Evolutionary conservation across 2,888 invertebrate species (phyloP).

Genomic region (Drosophila helvetica): DNA sequence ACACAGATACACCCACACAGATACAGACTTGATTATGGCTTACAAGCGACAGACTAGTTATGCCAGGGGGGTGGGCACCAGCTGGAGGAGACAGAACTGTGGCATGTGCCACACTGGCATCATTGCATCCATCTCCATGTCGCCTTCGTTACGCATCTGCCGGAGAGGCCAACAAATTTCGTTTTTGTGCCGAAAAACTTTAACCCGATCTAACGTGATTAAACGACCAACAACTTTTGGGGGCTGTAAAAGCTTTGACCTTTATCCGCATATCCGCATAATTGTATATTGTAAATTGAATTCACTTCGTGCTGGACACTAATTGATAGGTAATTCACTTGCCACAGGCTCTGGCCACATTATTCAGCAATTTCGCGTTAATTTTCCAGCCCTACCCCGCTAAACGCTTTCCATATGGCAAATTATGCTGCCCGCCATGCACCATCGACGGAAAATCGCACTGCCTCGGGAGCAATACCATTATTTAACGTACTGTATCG

Average conservation of each 20-base stretch:
- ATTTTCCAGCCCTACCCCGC: constrained; percentile 14
- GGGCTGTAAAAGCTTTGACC: constrained; percentile 13
- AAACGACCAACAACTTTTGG: neutral
- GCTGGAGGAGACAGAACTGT: neutral
- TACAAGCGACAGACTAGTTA: constrained; percentile 27
- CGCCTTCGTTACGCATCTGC: neutral
- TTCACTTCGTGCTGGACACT: constrained; percentile 23
- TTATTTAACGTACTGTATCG: too few species aligned
- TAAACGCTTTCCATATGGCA: constrained; percentile 44
- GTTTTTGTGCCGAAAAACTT: constrained; percentile 2
- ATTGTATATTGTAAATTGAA: constrained; percentile 23
- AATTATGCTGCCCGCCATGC: constrained; percentile 49
- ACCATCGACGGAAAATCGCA: constrained; percentile 46
- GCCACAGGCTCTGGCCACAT: constrained; percentile 24
- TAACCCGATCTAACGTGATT: constrained; percentile 19
- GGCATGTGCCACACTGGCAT: neutral
- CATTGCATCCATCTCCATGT: constrained; percentile 11
- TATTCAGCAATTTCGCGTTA: constrained; percentile 35
- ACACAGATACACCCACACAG: constrained; percentile 15
- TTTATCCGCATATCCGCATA: neutral
- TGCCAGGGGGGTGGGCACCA: constrained; percentile 23
- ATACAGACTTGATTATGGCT: constrained; percentile 50
- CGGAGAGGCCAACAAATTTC: neutral
- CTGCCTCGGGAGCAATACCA: constrained; percentile 53
- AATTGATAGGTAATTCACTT: constrained; percentile 60